Conservation (phyloP, 2,888 invertebrate species). For the Pseudococcus longispinus region DNA sequence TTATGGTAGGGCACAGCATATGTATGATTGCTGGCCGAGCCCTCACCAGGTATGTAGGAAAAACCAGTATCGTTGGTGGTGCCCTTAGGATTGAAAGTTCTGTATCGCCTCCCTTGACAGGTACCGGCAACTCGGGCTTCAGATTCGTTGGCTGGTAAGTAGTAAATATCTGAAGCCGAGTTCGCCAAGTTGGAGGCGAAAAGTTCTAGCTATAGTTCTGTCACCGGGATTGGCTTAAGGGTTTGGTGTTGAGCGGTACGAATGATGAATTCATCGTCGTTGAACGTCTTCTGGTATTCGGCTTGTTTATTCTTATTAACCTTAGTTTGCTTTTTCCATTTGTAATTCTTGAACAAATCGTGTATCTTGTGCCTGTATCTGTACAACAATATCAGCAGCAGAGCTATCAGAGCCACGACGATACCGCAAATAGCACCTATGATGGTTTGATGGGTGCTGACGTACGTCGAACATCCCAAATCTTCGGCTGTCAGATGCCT, state of each 20-base stretch:
- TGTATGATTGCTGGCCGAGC: slow-evolving; percentile 64
- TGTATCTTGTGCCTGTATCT: slow-evolving; percentile 81
- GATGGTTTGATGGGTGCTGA: slow-evolving; percentile 80
- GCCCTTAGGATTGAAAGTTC: slow-evolving; percentile 65
- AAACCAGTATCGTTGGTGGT: slow-evolving; percentile 77
- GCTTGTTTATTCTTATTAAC: slow-evolving; percentile 72
- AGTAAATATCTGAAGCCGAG: slow-evolving; percentile 76
- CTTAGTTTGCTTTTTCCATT: slow-evolving; percentile 77
- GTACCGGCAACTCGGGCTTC: slow-evolving; percentile 61
- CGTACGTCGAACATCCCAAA: slow-evolving; percentile 81
- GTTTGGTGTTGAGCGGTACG: slow-evolving; percentile 64
- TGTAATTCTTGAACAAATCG: slow-evolving; percentile 82
- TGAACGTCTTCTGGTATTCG: slow-evolving; percentile 88
- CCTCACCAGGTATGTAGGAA: slow-evolving; percentile 76
- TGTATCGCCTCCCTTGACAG: slow-evolving; percentile 61
- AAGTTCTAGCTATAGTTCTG: slow-evolving; percentile 95
- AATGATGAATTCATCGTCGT: slow-evolving; percentile 84
- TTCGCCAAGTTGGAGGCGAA: slow-evolving; percentile 74
- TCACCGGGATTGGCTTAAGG: slow-evolving; percentile 79
- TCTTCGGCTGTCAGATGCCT: slow-evolving; percentile 76
- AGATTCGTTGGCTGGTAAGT: slow-evolving; percentile 68
- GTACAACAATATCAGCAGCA: slow-evolving; percentile 77
- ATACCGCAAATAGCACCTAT: slow-evolving; percentile 78
- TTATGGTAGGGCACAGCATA: slow-evolving; percentile 51
- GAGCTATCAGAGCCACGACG: slow-evolving; percentile 75